Evolutionary conservation across 2,888 invertebrate genomes (phyloP), one percentile per base, ranked within the genome.

Genomic region (Cyrtodaria siliqua): DNA sequence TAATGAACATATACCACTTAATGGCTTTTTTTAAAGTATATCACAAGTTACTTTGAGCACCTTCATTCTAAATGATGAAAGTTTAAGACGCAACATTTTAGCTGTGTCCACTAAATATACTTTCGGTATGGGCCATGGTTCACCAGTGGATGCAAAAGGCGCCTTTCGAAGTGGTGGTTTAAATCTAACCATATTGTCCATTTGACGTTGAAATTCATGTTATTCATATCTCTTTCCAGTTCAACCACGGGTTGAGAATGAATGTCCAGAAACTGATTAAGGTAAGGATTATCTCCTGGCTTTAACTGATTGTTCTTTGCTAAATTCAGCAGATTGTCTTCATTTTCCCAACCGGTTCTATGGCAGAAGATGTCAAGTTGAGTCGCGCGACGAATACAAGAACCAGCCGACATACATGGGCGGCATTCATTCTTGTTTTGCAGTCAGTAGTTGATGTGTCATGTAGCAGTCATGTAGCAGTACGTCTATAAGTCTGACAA

Each of bases 21-120:
- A 95, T 83, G 0, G 95, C 95, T 42, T 94, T 92, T n/a, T n/a
- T 47, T 94, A 92, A n/a, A 95, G 86, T 50, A 95, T 93, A 62
- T 94, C 93, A 87, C 95, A 95, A 8, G 91, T 93, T 56, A 94
- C 93, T 94, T 80, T 82, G 20, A 70, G 40, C 14, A 77, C 63
- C 9, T 63, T 47, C 6, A 86, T 71, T 49, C 61, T 67, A 62
- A 85, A 83, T 26, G 59, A 57, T 24, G 44, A 56, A 9, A 27
- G 42, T 6, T 75, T 61, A 29, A 79, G 42, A n/a, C 61, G 59
- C 14, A 79, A 55, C 18, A 75, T 42, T n/a, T 26, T 53, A 2
- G 63, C 69, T 2, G 42, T 38, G 12, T 55, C 44, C 1, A 52
- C 29, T 26, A 20, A 16, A 27, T 69, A 75, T 52, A 71, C 24